phyloP scores from a whole-genome alignment of 1,140 invertebrate genomes.

The Conus betulinus region DNA sequence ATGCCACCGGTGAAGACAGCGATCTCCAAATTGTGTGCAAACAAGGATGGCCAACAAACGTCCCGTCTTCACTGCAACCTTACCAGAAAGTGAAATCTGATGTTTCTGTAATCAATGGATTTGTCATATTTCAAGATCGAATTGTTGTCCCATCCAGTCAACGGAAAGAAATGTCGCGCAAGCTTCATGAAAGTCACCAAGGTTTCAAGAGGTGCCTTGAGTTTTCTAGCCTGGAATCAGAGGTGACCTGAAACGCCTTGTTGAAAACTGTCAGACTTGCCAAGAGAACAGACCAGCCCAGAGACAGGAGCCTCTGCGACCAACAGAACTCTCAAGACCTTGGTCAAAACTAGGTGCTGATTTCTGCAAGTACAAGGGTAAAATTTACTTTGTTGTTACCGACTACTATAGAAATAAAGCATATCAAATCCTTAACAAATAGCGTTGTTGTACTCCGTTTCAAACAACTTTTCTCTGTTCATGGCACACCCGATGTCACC shows the following conservation, averaged over 20 bases:
- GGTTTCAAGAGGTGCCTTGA: not conserved
- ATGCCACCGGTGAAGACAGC: constrained; percentile 5
- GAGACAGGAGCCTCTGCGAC: constrained; percentile 40
- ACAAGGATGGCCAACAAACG: constrained; percentile 33
- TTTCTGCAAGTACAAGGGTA: constrained; percentile 28
- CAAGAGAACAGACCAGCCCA: constrained; percentile 35
- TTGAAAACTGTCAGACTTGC: constrained; percentile 39
- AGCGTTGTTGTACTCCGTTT: not conserved
- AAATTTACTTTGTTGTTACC: constrained; percentile 44
- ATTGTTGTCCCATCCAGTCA: constrained; percentile 46
- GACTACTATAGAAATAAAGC: constrained; percentile 51
- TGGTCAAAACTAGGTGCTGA: constrained; percentile 45
- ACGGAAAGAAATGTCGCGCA: constrained; percentile 22
- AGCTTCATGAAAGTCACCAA: constrained; percentile 44
- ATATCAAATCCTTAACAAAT: not conserved
- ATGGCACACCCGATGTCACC: too few relatives aligned
- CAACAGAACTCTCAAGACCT: constrained; percentile 39
- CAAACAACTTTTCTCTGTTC: not conserved
- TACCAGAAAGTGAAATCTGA: constrained; percentile 8
- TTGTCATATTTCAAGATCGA: not conserved
- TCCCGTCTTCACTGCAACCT: not conserved
- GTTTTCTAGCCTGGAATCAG: not conserved
- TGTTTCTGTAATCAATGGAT: not conserved
- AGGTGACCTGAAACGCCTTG: constrained; percentile 4
- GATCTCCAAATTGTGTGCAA: not conserved